These are phyloP conservation scores for Salmo trutta DNA, from an alignment of 2,797 vertebrate genomes.

Conservation along the genomic window DNA sequence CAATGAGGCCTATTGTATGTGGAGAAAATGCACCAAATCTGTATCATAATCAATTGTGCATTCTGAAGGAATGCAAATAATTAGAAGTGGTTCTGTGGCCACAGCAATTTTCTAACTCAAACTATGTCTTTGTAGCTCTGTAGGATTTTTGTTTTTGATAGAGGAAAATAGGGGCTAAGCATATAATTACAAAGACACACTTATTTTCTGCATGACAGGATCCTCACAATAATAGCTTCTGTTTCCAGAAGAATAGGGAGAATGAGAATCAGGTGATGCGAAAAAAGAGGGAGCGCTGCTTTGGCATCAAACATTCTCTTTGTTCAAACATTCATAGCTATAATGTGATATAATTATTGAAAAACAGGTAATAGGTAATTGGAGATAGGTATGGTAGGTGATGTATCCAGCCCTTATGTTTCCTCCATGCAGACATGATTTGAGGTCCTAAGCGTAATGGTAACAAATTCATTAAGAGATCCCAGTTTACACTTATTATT, in stretches of 20 bases:
- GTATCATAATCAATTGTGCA: conserved; percentile 3
- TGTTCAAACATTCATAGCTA: too few relatives aligned
- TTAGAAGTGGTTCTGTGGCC: conserved; percentile 40
- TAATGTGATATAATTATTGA: background rate
- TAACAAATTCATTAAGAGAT: conserved; percentile 56
- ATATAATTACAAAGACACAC: conserved; percentile 77
- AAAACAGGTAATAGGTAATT: conserved; percentile 27
- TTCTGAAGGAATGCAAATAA: conserved; percentile 36
- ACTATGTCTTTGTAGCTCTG: conserved; percentile 56
- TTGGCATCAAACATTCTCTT: too few relatives aligned
- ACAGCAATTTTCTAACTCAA: conserved; percentile 50
- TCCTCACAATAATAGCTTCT: conserved; percentile 71
- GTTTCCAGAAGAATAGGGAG: conserved; percentile 65
- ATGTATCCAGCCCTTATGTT: conserved; percentile 12
- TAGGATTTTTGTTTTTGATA: conserved; percentile 60
- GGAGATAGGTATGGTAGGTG: conserved; percentile 3
- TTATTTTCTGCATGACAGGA: conserved; percentile 77
- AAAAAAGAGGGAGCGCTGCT: too few relatives aligned
- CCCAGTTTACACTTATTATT: conserved; percentile 58
- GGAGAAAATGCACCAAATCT: conserved; percentile 21
- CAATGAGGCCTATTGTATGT: background rate
- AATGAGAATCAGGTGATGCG: conserved; percentile 60
- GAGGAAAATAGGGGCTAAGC: conserved; percentile 49
- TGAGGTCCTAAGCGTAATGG: conserved; percentile 31
- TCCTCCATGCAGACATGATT: conserved; percentile 22